Conservation (phyloP, 2,113 vertebrate species). For the Orientallactaga bullata region DNA sequence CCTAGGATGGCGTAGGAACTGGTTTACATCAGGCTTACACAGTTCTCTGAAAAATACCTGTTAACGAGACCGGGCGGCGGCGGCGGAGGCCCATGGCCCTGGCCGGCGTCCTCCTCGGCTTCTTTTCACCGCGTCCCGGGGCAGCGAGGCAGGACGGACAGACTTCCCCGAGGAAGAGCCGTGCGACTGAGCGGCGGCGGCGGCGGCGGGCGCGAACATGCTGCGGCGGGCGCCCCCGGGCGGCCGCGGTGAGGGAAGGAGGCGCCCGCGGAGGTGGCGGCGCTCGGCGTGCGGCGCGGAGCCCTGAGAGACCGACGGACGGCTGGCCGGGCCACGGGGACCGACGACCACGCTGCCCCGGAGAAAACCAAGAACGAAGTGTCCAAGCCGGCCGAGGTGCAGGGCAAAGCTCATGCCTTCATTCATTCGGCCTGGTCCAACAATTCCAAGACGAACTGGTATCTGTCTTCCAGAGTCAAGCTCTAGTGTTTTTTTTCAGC, state of each 20-base stretch:
- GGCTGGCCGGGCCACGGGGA: neutral
- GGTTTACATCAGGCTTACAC: neutral
- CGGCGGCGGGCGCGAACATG: conserved; percentile 76
- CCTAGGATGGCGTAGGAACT: neutral
- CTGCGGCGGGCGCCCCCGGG: conserved; percentile 62
- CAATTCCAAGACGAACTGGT: conserved; percentile 95
- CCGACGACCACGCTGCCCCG: conserved; percentile 93
- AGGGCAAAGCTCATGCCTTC: conserved; percentile 99
- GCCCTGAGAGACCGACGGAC: too few species aligned
- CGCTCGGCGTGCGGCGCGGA: conserved; percentile 19
- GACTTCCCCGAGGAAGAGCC: conserved; percentile 58
- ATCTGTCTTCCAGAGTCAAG: conserved; percentile 91
- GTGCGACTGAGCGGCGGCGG: conserved; percentile 52
- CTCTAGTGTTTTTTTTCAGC: conserved; percentile 88
- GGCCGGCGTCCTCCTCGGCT: neutral
- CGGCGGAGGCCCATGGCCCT: conserved; percentile 60
- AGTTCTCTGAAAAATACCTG: neutral
- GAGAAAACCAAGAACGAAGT: conserved; percentile 97
- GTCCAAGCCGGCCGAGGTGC: conserved; percentile 97
- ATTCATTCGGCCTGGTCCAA: conserved; percentile 98
- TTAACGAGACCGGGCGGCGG: conserved; percentile 49
- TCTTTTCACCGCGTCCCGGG: neutral
- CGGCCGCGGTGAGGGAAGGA: conserved; percentile 59
- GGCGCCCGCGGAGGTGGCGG: conserved; percentile 48
- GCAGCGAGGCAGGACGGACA: conserved; percentile 4